Conservation (phyloP, 2,888 invertebrate species). For the Caenorhabditis japonica region DNA sequence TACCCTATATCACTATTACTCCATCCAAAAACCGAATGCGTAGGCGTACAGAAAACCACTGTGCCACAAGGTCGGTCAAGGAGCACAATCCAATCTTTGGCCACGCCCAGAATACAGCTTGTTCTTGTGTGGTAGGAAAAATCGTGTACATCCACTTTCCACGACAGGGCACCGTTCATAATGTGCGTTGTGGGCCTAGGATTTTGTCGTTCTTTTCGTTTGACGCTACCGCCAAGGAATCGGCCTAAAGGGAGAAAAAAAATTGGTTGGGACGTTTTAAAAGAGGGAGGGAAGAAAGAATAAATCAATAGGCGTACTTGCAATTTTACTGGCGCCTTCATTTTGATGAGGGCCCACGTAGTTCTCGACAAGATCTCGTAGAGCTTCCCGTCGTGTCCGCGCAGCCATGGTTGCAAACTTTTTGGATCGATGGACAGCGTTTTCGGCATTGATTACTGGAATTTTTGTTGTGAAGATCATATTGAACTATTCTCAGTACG, state of each 20-base stretch:
- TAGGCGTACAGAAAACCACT: conserved; percentile 89
- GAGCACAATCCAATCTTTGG: conserved; percentile 88
- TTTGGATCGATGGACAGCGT: conserved; percentile 93
- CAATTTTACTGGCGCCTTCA: conserved; percentile 74
- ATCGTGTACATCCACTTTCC: conserved; percentile 79
- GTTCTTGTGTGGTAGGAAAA: conserved; percentile 66
- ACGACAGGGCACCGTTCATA: conserved; percentile 78
- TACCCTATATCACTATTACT: conserved; percentile 71
- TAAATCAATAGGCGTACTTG: too few species aligned
- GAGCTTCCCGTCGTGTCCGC: conserved; percentile 92
- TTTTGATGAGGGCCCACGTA: conserved; percentile 75
- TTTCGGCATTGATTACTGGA: conserved; percentile 92
- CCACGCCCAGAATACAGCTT: conserved; percentile 80
- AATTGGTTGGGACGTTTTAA: too few species aligned
- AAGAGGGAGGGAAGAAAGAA: too few species aligned
- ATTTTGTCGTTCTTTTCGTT: conserved; percentile 83
- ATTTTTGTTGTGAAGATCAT: too few species aligned
- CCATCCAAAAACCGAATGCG: conserved; percentile 86
- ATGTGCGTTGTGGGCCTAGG: conserved; percentile 82
- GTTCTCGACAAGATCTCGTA: conserved; percentile 84
- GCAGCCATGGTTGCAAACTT: conserved; percentile 98
- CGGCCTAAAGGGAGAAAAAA: conserved; percentile 45
- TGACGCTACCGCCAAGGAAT: conserved; percentile 76
- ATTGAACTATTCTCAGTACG: too few species aligned
- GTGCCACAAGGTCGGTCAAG: conserved; percentile 88